These are phyloP conservation scores for Propithecus deckenii DNA, from an alignment of 2,797 vertebrate species.

Conservation along the genomic window DNA sequence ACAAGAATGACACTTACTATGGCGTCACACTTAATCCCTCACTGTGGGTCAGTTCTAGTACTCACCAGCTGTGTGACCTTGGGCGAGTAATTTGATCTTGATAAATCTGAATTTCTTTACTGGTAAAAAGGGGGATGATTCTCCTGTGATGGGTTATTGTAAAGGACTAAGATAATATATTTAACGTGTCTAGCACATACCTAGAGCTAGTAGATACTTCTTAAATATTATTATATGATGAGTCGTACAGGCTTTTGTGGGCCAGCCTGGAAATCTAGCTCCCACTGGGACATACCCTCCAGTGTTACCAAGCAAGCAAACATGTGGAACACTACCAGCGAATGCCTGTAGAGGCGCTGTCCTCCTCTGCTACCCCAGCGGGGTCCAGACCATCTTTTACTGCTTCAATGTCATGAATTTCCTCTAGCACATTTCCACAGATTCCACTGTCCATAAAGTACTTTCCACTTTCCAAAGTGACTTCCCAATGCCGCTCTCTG, in stretches of 20 bases:
- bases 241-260: not conserved
- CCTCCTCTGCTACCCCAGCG: not conserved
- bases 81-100: not conserved
- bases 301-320: not conserved
- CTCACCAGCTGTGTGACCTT: not conserved
- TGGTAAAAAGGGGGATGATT: not conserved
- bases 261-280: not conserved
- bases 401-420: not conserved
- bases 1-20: not conserved
- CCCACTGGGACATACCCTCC: not conserved
- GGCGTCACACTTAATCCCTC: not conserved
- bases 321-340: not conserved
- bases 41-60: not conserved
- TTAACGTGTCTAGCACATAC: not conserved
- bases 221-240: not conserved
- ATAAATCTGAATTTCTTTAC: slow-evolving; percentile 1
- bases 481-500: not conserved
- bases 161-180: not conserved
- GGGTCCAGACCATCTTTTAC: slow-evolving; percentile 19
- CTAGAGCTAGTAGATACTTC: not conserved
- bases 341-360: not conserved
- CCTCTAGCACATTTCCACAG: not conserved
- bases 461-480: not conserved
- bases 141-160: not conserved
- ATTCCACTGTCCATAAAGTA: not conserved